Evolutionary conservation across 2,888 invertebrate genomes (phyloP).

Genomic region (Hanleya hanleyi): DNA sequence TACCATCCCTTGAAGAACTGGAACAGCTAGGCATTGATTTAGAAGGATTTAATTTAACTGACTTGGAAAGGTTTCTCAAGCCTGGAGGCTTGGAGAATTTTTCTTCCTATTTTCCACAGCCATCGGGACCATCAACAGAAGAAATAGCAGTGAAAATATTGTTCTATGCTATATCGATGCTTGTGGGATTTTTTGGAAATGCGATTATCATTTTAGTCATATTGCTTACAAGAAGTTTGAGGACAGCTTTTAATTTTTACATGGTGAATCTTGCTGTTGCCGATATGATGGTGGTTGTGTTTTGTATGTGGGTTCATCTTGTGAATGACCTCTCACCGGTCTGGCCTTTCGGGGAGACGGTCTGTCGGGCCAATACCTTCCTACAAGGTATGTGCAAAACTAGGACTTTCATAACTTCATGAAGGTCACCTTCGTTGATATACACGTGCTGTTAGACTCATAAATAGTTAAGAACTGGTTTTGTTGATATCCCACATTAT

Average conservation of each 20-base stretch:
- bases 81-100: background rate
- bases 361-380: slow-evolving; percentile 46
- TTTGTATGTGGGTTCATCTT: slow-evolving; percentile 50
- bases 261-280: slow-evolving; percentile 44
- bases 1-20: background rate
- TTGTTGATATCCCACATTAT: no score
- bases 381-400: slow-evolving; percentile 48
- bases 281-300: slow-evolving; percentile 37
- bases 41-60: background rate
- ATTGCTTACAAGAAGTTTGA: slow-evolving; percentile 35
- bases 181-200: slow-evolving; percentile 54
- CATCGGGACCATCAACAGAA: slow-evolving; percentile 28
- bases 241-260: slow-evolving; percentile 50
- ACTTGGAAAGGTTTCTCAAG: background rate
- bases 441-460: no score
- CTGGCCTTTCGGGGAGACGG: slow-evolving; percentile 38
- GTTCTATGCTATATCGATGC: slow-evolving; percentile 57
- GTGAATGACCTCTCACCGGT: slow-evolving; percentile 24
- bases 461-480: no score
- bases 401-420: no score
- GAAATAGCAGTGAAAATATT: slow-evolving; percentile 53
- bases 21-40: background rate
- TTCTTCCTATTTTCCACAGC: background rate
- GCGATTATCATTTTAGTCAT: slow-evolving; percentile 35
- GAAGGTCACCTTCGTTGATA: no score